These are phyloP conservation scores for Macrotis lagotis DNA, from an alignment of 2,113 vertebrate species.

Conservation along the genomic window DNA sequence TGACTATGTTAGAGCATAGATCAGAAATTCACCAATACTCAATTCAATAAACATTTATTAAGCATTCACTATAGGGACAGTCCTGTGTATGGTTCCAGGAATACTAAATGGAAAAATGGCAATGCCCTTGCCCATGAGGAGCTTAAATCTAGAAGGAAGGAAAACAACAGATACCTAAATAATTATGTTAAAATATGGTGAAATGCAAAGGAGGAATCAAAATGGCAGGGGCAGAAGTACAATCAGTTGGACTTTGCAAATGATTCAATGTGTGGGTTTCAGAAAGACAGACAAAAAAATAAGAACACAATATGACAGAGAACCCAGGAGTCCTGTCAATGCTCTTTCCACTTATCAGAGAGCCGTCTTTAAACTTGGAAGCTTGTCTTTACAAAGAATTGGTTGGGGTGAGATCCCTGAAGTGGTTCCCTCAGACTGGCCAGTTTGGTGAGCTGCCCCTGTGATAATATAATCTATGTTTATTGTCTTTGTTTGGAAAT, in stretches of 20 bases:
- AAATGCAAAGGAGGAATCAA: background rate
- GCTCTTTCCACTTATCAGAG: background rate
- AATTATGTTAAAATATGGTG: background rate
- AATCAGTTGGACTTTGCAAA: background rate
- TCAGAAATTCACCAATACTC: background rate
- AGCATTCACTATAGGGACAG: background rate
- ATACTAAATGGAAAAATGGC: background rate
- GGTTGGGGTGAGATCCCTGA: background rate
- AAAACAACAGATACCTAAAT: background rate
- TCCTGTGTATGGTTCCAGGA: background rate
- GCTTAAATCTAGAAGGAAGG: background rate
- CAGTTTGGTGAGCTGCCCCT: background rate
- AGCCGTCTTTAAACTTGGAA: background rate
- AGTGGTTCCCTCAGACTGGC: background rate
- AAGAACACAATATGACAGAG: background rate
- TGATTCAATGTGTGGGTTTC: background rate
- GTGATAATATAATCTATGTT: background rate
- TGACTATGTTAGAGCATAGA: background rate
- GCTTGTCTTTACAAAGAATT: conserved; percentile 12
- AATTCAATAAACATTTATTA: background rate
- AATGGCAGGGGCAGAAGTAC: background rate
- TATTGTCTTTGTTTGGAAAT: background rate
- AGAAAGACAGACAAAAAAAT: background rate
- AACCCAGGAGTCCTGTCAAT: background rate
- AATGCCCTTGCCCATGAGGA: background rate